Percentiles rank a stretch among this genome's conserved stretches.
Conservation (phyloP, 2,113 vertebrate species). For the Phrynosoma blainvillii region DNA sequence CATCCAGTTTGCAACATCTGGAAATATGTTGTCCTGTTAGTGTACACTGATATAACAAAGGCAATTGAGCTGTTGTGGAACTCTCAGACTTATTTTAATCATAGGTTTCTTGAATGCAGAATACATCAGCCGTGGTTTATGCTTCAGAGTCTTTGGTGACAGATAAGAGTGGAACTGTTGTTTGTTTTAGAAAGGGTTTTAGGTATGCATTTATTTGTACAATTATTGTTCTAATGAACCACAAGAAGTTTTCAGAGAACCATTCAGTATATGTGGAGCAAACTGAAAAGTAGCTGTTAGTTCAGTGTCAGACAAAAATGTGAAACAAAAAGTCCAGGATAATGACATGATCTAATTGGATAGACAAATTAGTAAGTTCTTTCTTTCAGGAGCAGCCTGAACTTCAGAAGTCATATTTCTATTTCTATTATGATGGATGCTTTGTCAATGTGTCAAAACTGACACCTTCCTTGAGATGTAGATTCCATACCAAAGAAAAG, state of each 20-base stretch:
- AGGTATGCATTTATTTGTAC: not conserved
- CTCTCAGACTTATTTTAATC: not conserved
- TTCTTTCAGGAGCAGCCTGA: not conserved
- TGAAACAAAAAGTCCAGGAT: not conserved
- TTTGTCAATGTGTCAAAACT: conserved; percentile 10
- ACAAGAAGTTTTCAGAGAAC: not conserved
- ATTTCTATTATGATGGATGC: not conserved
- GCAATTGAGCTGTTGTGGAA: not conserved
- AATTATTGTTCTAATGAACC: not conserved
- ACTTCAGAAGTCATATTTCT: not conserved
- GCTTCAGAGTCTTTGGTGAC: not conserved
- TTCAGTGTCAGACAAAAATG: not conserved
- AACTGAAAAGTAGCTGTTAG: not conserved
- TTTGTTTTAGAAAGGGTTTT: not conserved
- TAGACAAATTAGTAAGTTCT: not conserved
- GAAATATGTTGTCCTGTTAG: not conserved
- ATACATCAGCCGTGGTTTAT: not conserved
- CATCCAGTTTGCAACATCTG: not conserved
- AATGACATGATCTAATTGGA: not conserved
- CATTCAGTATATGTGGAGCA: not conserved
- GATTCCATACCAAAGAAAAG: not conserved
- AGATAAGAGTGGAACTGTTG: not conserved
- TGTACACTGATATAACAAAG: not conserved
- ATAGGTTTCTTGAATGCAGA: not conserved
- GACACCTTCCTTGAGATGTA: not conserved